Evolutionary conservation across 2,888 invertebrate genomes (phyloP).

Genomic region (Drosophila meridiana): DNA sequence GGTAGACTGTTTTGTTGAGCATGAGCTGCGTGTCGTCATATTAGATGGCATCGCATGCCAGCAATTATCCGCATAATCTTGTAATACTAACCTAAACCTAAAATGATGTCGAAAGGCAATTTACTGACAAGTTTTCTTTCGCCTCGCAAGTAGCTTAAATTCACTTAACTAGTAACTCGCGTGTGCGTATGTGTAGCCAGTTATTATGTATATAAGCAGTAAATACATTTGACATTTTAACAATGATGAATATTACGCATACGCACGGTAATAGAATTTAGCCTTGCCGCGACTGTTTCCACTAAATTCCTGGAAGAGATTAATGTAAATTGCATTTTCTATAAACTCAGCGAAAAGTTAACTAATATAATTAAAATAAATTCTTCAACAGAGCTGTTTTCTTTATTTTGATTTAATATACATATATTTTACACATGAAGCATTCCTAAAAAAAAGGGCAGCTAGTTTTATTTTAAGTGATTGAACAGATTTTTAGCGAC

Average conservation of each 20-base stretch:
- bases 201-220: conserved; percentile 50
- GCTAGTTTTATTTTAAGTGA: background rate
- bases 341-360: background rate
- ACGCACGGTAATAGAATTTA: conserved; percentile 33
- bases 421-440: background rate
- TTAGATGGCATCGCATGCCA: conserved; percentile 75
- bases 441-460: conserved; percentile 1
- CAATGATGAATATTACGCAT: conserved; percentile 41
- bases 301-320: background rate
- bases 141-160: conserved; percentile 48
- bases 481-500: background rate
- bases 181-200: conserved; percentile 7
- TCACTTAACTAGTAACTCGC: conserved; percentile 52
- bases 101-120: conserved; percentile 55
- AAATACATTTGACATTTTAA: conserved; percentile 51
- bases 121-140: conserved; percentile 45
- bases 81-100: conserved; percentile 71
- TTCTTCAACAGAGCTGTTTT: background rate
- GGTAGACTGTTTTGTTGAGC: conserved; percentile 8
- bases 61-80: conserved; percentile 79
- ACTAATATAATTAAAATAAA: conserved; percentile 10
- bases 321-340: conserved; percentile 12
- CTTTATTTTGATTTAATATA: background rate
- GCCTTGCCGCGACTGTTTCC: conserved; percentile 4
- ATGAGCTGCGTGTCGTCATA: conserved; percentile 57